Evolutionary conservation across 30 jellyfish, hydroid and myxozoan genomes (phyloP).

Genomic region (Aurelia sp.): DNA sequence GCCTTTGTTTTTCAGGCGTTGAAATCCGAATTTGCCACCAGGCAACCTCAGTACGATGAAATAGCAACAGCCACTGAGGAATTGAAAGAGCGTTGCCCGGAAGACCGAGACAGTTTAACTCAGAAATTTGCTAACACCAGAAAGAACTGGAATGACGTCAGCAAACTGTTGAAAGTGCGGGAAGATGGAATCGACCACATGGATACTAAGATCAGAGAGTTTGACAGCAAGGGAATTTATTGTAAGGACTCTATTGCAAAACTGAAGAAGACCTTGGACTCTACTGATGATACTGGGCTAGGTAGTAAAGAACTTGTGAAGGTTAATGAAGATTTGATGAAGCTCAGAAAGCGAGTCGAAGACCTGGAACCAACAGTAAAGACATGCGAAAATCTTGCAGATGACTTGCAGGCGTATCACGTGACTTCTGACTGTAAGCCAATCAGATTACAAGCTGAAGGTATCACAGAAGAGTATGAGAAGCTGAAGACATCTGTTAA

Average conservation of each 20-base stretch:
- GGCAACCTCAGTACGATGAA: conserved; percentile 61
- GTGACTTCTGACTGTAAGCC: conserved; percentile 75
- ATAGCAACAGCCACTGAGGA: conserved; percentile 32
- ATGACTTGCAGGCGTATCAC: conserved; percentile 69
- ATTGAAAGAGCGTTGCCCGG: conserved; percentile 60
- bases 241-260: conserved; percentile 65
- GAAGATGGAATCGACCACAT: conserved; percentile 70
- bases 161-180: conserved; percentile 65
- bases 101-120: conserved; percentile 55
- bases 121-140: conserved; percentile 39
- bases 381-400: conserved; percentile 38
- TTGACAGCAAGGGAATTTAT: conserved; percentile 52
- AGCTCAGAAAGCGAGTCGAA: conserved; percentile 55
- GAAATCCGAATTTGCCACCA: conserved; percentile 50
- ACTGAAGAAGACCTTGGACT: conserved; percentile 67
- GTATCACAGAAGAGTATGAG: conserved; percentile 67
- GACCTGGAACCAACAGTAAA: conserved; percentile 76
- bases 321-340: conserved; percentile 49
- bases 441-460: conserved; percentile 78
- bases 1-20: conserved; percentile 45
- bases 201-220: conserved; percentile 64
- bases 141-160: conserved; percentile 74
- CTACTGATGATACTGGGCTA: conserved; percentile 40
- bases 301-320: conserved; percentile 50
- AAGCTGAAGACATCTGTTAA: conserved; percentile 40